These are phyloP conservation scores for Lymantria dispar DNA, from an alignment of 2,888 invertebrate species.

Conservation along the genomic window DNA sequence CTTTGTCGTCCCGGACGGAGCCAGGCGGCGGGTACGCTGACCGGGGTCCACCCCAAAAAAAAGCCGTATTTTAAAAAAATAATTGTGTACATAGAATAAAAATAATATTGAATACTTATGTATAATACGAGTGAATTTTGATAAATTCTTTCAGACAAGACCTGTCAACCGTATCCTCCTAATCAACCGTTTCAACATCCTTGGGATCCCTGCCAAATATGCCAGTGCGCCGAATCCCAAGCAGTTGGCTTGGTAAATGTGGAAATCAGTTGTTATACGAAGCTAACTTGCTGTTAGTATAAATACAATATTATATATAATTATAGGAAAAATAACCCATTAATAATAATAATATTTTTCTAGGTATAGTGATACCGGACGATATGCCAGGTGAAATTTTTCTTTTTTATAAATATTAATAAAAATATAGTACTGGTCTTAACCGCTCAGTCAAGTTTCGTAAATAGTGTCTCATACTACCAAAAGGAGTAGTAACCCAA, in stretches of 20 bases:
- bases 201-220: conserved; percentile 69
- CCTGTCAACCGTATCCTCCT: conserved; percentile 60
- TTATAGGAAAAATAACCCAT: neutral
- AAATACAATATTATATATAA: neutral
- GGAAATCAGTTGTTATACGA: conserved; percentile 68
- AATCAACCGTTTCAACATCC: conserved; percentile 67
- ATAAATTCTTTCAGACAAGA: conserved; percentile 48
- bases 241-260: conserved; percentile 43
- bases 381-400: conserved; percentile 14
- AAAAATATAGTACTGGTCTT: too few species aligned
- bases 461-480: too few species aligned
- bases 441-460: too few species aligned
- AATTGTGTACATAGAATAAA: neutral
- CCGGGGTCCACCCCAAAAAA: too few species aligned
- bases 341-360: conserved; percentile 4
- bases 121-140: too few species aligned
- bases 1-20: too few species aligned
- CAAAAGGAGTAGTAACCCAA: too few species aligned
- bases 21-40: too few species aligned
- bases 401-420: too few species aligned
- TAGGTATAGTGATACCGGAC: conserved; percentile 30
- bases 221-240: conserved; percentile 55
- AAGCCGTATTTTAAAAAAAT: neutral
- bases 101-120: neutral
- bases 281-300: conserved; percentile 63